Evolutionary conservation across 2,113 vertebrate species (phyloP).

Genomic region (Eptatretus burgeri): DNA sequence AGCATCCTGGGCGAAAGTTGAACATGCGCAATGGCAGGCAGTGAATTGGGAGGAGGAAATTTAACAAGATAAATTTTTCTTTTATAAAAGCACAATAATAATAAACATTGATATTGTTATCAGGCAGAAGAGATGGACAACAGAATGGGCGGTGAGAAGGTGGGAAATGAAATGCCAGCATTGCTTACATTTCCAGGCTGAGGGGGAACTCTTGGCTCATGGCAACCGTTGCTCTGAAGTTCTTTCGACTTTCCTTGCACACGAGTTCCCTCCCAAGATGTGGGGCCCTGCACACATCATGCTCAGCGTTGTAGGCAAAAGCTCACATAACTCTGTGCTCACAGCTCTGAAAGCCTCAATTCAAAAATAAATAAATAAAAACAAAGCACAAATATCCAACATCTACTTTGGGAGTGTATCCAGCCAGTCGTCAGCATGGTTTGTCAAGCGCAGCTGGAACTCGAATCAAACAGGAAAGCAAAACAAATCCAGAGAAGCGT

Average conservation of each 20-base stretch:
- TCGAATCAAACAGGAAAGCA: too few relatives aligned
- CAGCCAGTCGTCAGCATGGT: too few relatives aligned
- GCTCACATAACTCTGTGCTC: too few relatives aligned
- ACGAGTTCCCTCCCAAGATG: slow-evolving; percentile 77
- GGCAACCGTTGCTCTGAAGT: slow-evolving; percentile 89
- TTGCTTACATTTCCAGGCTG: slow-evolving; percentile 74
- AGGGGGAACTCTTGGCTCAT: slow-evolving; percentile 97
- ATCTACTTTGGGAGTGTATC: too few relatives aligned
- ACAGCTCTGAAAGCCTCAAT: too few relatives aligned
- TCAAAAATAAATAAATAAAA: too few relatives aligned
- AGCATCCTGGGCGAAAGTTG: slow-evolving; percentile 33
- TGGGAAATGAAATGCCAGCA: not conserved
- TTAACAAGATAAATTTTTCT: not conserved
- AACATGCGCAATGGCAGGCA: too few relatives aligned
- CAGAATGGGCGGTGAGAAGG: not conserved
- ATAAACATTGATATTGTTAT: not conserved
- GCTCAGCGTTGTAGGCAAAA: not conserved
- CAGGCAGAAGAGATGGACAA: not conserved
- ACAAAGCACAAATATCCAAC: too few relatives aligned
- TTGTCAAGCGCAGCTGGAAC: too few relatives aligned
- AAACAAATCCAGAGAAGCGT: too few relatives aligned
- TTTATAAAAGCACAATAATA: not conserved
- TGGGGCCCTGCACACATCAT: slow-evolving; percentile 32
- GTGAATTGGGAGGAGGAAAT: slow-evolving; percentile 10
- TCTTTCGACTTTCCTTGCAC: slow-evolving; percentile 97